Percentiles rank a stretch among this genome's conserved stretches.
These are phyloP conservation scores for Aricia artaxerxes DNA, from an alignment of 2,888 invertebrate genomes.

Conservation along the genomic window DNA sequence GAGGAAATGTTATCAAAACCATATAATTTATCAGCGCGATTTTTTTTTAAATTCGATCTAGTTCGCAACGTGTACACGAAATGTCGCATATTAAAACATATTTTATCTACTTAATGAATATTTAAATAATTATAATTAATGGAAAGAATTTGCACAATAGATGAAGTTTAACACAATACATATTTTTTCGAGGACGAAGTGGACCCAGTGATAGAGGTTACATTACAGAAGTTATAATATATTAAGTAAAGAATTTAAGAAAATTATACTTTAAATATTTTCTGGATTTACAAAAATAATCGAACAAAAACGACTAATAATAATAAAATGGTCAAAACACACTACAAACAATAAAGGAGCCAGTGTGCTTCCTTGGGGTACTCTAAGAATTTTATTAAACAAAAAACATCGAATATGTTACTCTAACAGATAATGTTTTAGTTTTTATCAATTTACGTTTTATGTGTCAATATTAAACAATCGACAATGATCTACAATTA, in stretches of 20 bases:
- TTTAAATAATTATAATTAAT: neutral
- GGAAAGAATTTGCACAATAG: neutral
- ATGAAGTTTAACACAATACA: too few species aligned
- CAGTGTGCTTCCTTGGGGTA: neutral
- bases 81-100: neutral
- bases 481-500: neutral
- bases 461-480: constrained; percentile 1
- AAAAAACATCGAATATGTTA: neutral
- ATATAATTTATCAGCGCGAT: neutral
- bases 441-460: neutral
- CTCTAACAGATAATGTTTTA: neutral
- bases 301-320: neutral
- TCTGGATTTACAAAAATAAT: too few species aligned
- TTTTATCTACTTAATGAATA: neutral
- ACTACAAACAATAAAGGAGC: neutral
- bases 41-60: neutral
- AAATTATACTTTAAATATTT: too few species aligned
- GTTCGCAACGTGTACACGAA: neutral
- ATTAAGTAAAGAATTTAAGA: too few species aligned
- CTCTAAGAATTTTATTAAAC: neutral
- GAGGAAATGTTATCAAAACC: neutral
- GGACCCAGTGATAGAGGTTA: too few species aligned
- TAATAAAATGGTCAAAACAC: neutral
- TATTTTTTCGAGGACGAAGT: too few species aligned
- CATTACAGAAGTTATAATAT: too few species aligned